These are phyloP conservation scores for Eidolon dupreanum DNA, from an alignment of 2,797 vertebrate species.

Conservation along the genomic window DNA sequence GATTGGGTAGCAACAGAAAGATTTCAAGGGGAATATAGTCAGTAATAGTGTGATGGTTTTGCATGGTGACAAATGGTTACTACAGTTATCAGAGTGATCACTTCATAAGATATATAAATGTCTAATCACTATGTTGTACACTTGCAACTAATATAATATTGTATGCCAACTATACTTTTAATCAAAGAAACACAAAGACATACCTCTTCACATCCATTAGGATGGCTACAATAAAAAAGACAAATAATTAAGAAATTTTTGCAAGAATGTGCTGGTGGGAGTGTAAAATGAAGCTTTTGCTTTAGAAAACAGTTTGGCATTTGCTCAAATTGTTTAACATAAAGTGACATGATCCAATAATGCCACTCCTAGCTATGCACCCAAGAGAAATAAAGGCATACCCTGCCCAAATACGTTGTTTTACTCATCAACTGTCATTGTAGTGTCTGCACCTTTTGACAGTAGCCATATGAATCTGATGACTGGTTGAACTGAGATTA, in stretches of 20 bases:
- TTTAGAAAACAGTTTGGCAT: background rate
- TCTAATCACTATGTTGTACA: background rate
- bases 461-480: background rate
- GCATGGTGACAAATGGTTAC: background rate
- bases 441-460: background rate
- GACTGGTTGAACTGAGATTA: background rate
- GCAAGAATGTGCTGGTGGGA: background rate
- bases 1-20: background rate
- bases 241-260: background rate
- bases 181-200: background rate
- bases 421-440: background rate
- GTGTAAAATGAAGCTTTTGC: background rate
- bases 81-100: background rate
- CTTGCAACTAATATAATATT: background rate
- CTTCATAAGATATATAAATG: background rate
- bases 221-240: background rate
- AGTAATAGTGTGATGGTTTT: background rate
- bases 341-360: background rate
- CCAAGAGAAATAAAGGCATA: background rate
- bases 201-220: background rate
- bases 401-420: background rate
- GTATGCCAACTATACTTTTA: background rate
- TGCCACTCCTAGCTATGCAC: background rate
- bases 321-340: background rate
- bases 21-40: background rate